phyloP scores from a whole-genome alignment of 1,140 invertebrate species.

The Hylaeus anthracinus region DNA sequence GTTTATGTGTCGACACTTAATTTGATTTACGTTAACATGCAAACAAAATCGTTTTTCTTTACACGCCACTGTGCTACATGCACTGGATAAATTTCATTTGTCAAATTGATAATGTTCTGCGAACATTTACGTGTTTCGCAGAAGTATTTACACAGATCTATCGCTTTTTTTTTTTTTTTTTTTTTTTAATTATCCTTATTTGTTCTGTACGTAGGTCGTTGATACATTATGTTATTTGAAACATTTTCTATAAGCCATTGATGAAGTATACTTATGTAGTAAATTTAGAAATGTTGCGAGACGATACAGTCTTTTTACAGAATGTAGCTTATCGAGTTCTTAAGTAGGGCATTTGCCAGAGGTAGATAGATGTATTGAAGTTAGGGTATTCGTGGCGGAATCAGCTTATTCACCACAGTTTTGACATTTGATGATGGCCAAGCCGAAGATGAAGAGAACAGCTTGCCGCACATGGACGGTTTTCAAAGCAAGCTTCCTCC shows the following conservation, averaged over 20 bases:
- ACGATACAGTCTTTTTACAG: background rate
- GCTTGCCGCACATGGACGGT: constrained; percentile 87
- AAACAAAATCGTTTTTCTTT: background rate
- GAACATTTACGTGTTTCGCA: background rate
- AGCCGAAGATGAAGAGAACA: constrained; percentile 97
- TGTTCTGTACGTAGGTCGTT: constrained; percentile 1
- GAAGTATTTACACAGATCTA: constrained; percentile 4
- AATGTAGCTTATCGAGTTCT: constrained; percentile 16
- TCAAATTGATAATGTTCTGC: background rate
- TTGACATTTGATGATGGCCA: constrained; percentile 98
- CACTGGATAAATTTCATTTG: background rate
- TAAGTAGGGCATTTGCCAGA: constrained; percentile 40
- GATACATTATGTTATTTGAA: constrained; percentile 16
- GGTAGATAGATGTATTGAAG: constrained; percentile 61
- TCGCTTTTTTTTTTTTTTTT: constrained; percentile 8
- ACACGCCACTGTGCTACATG: background rate
- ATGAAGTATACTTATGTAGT: background rate
- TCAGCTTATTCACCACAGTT: constrained; percentile 96
- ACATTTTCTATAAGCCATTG: background rate
- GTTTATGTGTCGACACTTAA: background rate
- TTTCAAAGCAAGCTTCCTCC: constrained; percentile 94
- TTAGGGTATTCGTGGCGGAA: constrained; percentile 76
- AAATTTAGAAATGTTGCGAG: constrained; percentile 7
- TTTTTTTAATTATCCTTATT: background rate
- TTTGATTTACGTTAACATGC: background rate